Evolutionary conservation across 2,888 invertebrate genomes (phyloP), one percentile per base, ranked within the genome.

Genomic region (Uropetala carovei): DNA sequence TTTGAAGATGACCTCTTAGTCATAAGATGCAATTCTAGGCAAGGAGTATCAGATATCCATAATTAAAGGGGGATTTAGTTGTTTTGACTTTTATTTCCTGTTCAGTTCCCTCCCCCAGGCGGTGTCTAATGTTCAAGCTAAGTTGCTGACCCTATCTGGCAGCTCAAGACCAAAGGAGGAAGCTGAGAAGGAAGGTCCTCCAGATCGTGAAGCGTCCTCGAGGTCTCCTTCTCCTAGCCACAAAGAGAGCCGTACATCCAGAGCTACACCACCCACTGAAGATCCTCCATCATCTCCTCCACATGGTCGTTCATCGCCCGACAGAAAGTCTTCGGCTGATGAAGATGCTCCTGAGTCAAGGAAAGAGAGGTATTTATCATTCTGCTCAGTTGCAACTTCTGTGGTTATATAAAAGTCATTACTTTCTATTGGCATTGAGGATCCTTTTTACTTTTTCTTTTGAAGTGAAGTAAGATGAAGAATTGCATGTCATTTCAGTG

Each of bases 281-380:
- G 56, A 18, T n/a, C 68, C 89, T 64, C 60, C 18, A 13, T 11
- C n/a, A 2, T 43, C 89, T 56, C 68, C 89, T 18, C 43, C 89
- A 18, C 89, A 9, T 68, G 64, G 27, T 89, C 89, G 43, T 13
- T 89, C 89, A 30, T 89, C 89, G 16, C 89, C 89, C 10, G 89
- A 89, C n/a, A 89, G 89, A 43, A 89, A 89, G 64, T 89, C 89
- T 16, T 89, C 89, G 9, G 89, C 64, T 4, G 89, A 89, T 89
- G 89, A 89, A 89, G 89, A 89, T 68, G 89, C 60, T 18, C 43
- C 59, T 64, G 64, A 89, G 59, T 43, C 89, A 18, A 64, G 89
- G 56, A 89, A 89, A 64, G 89, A 89, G n/a, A 89, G 89, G 89
- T 89, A 89, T 43, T 18, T 89, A 83, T 30, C 9, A 18, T 83